phyloP scores from a whole-genome alignment of 2,888 invertebrate species.

The Leptogaster cylindrica region DNA sequence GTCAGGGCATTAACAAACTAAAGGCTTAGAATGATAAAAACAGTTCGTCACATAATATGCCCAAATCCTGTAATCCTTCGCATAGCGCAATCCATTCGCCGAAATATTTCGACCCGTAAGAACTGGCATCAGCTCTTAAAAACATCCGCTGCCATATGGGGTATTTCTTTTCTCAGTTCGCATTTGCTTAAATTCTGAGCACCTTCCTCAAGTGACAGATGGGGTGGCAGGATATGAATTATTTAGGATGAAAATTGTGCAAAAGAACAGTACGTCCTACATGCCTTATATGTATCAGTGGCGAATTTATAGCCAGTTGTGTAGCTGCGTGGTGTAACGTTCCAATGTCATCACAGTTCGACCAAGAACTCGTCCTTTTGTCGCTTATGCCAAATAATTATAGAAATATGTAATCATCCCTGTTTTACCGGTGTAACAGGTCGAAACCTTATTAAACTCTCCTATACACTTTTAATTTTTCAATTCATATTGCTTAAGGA shows the following conservation, averaged over 20 bases:
- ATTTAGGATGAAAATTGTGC: slow-evolving; percentile 34
- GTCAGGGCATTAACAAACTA: no score
- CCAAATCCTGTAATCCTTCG: no score
- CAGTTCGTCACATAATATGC: no score
- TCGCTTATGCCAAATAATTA: slow-evolving; percentile 6
- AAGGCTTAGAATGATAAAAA: no score
- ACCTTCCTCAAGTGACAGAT: neutral
- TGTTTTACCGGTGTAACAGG: neutral
- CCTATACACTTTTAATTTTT: neutral
- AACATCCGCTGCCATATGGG: neutral
- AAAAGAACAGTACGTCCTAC: slow-evolving; percentile 26
- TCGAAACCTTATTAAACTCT: slow-evolving; percentile 1
- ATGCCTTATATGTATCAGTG: slow-evolving; percentile 7
- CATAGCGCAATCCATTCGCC: no score
- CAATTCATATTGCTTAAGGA: neutral
- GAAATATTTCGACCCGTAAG: no score
- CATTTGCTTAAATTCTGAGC: neutral
- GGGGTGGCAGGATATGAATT: slow-evolving; percentile 35
- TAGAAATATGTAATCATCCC: slow-evolving; percentile 27
- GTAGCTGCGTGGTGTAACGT: slow-evolving; percentile 12
- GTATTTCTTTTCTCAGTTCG: slow-evolving; percentile 23
- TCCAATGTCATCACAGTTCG: neutral
- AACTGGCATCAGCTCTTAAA: no score
- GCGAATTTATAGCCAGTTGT: neutral
- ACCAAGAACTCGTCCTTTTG: neutral